These are phyloP conservation scores for Siderastrea radians DNA, from an alignment of 92 coral and sea anemone genomes.

Conservation along the genomic window DNA sequence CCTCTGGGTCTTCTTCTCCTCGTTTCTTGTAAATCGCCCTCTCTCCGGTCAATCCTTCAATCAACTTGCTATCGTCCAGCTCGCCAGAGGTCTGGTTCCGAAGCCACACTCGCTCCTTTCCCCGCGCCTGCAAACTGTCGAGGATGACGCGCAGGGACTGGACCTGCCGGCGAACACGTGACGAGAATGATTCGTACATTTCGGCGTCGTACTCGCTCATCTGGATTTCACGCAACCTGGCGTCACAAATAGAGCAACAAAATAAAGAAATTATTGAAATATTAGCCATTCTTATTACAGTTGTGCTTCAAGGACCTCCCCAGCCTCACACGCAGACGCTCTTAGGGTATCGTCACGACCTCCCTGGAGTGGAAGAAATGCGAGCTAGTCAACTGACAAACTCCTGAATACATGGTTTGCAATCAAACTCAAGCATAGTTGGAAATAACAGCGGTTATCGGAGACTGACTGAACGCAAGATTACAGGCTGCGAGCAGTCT, in stretches of 20 bases:
- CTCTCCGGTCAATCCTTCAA: conserved; percentile 97
- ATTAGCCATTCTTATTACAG: too few relatives aligned
- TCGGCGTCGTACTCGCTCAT: conserved; percentile 99
- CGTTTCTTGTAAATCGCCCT: conserved; percentile 93
- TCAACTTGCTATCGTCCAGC: conserved; percentile 95
- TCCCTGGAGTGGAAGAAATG: too few relatives aligned
- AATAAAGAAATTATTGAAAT: not conserved
- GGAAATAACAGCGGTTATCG: too few relatives aligned
- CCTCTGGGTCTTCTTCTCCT: conserved; percentile 97
- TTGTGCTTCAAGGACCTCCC: too few relatives aligned
- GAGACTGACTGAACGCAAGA: too few relatives aligned
- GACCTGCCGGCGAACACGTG: conserved; percentile 98
- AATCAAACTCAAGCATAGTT: too few relatives aligned
- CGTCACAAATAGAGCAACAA: not conserved
- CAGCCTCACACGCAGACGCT: too few relatives aligned
- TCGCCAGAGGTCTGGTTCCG: conserved; percentile 99
- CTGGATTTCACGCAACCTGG: conserved; percentile 93
- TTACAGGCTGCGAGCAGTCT: too few relatives aligned
- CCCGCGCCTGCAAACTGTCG: conserved; percentile 95
- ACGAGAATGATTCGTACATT: conserved; percentile 97
- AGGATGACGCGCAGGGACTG: conserved; percentile 98
- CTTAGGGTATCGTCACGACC: too few relatives aligned
- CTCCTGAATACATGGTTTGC: too few relatives aligned
- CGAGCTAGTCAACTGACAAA: too few relatives aligned
- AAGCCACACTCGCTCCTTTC: conserved; percentile 97